Evolutionary conservation across 1,140 invertebrate genomes (phyloP).

Genomic region (Brachionus manjavacas): DNA sequence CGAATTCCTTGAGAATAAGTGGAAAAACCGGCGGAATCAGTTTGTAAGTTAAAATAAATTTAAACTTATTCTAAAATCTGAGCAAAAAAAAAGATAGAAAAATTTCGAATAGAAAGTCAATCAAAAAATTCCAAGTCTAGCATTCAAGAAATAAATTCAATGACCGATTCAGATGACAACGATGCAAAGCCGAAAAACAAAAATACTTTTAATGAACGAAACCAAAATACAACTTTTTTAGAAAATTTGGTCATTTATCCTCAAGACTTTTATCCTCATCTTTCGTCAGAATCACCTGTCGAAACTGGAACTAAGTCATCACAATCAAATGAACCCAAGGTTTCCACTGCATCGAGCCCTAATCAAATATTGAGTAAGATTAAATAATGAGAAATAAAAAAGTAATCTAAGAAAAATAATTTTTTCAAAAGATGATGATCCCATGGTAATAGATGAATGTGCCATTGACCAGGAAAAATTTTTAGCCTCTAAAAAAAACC

Average conservation of each 20-base stretch:
- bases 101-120: conserved; percentile 21
- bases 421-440: not conserved
- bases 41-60: not conserved
- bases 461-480: conserved; percentile 16
- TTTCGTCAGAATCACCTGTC: not conserved
- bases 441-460: conserved; percentile 10
- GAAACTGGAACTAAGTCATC: not conserved
- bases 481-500: not conserved
- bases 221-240: not conserved
- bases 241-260: conserved; percentile 15
- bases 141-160: not conserved
- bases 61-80: not conserved
- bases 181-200: not conserved
- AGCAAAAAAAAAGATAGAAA: not conserved
- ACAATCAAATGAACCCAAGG: not conserved
- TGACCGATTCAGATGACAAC: conserved; percentile 30
- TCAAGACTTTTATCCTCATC: not conserved
- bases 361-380: not conserved
- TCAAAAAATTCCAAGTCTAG: not conserved
- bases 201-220: not conserved
- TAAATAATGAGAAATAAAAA: not conserved
- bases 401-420: not conserved
- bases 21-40: conserved; percentile 21
- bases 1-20: conserved; percentile 29
- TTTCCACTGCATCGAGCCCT: not conserved